Conservation (phyloP, 1,140 invertebrate genomes). For the Solenopsis fugax region DNA sequence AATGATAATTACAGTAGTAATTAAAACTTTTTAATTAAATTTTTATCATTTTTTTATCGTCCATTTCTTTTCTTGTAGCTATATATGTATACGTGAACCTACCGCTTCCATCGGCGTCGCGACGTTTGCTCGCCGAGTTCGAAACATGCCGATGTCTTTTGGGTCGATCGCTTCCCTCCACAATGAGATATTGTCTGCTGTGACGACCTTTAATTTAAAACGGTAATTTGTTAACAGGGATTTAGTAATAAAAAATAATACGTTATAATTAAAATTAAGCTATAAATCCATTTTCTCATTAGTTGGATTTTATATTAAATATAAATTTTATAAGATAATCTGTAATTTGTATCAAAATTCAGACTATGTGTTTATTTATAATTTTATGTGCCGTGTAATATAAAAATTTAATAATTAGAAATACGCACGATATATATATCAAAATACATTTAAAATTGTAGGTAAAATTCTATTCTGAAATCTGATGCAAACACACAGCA, state of each 20-base stretch:
- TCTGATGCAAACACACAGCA: background rate
- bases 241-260: background rate
- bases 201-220: conserved; percentile 29
- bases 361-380: background rate
- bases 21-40: conserved; percentile 11
- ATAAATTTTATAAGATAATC: background rate
- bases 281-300: conserved; percentile 39
- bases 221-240: too few species aligned
- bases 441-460: background rate
- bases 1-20: background rate
- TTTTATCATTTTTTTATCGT: background rate
- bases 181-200: conserved; percentile 64
- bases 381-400: background rate
- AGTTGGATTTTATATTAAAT: background rate
- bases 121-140: conserved; percentile 74
- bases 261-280: background rate
- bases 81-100: conserved; percentile 37
- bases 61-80: too few species aligned
- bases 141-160: conserved; percentile 81
- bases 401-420: conserved; percentile 2
- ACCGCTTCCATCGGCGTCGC: conserved; percentile 79
- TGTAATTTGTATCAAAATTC: background rate
- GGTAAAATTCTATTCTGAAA: background rate
- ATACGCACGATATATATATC: background rate
- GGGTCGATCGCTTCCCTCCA: conserved; percentile 81